These are phyloP conservation scores for Girardinichthys multiradiatus DNA, from an alignment of 2,113 vertebrate species.

Conservation along the genomic window DNA sequence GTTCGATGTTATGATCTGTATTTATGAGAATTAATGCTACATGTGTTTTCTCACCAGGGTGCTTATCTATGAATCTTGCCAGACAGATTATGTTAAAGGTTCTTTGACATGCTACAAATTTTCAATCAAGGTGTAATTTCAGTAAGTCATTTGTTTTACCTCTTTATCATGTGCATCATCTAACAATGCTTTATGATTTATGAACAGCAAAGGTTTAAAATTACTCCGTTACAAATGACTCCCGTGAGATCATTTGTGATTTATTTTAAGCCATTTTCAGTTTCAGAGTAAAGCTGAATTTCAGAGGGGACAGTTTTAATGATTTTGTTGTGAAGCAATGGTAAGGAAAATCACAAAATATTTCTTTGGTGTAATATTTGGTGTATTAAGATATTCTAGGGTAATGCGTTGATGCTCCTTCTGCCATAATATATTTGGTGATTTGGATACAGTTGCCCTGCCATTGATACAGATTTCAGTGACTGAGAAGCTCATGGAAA, in stretches of 20 bases:
- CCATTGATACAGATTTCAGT: not conserved
- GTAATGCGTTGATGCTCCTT: not conserved
- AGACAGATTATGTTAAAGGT: not conserved
- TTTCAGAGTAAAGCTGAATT: no score
- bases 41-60: not conserved
- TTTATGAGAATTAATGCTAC: not conserved
- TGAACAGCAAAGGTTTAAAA: not conserved
- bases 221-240: not conserved
- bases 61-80: not conserved
- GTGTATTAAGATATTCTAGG: not conserved
- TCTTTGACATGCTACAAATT: not conserved
- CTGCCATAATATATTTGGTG: not conserved
- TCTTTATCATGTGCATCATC: not conserved
- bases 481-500: not conserved
- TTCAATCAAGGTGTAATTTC: not conserved
- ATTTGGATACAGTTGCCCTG: not conserved
- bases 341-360: no score
- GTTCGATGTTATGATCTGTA: not conserved
- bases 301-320: no score
- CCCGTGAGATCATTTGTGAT: not conserved
- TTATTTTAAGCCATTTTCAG: no score
- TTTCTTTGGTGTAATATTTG: not conserved
- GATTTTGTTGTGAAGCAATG: no score
- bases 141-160: not conserved
- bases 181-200: no score